Evolutionary conservation across 2,888 invertebrate genomes (phyloP).

Genomic region (Scaptomyza tumidula): DNA sequence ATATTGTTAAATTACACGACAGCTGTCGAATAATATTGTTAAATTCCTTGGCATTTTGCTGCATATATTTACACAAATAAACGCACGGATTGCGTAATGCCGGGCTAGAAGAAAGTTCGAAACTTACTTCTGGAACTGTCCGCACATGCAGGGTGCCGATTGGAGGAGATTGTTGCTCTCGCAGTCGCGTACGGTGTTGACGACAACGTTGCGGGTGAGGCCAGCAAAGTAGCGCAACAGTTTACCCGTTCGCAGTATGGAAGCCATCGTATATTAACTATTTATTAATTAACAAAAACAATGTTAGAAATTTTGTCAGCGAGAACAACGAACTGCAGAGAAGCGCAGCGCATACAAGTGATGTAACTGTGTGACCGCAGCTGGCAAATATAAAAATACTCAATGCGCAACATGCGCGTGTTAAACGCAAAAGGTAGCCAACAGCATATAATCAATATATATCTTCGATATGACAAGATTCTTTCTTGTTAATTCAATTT

Average conservation of each 20-base stretch:
- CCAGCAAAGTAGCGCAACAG: constrained; percentile 90
- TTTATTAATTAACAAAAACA: constrained; percentile 51
- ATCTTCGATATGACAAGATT: neutral
- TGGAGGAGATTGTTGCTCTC: constrained; percentile 86
- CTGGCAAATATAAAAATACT: neutral
- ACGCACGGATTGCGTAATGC: constrained; percentile 72
- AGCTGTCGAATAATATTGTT: neutral
- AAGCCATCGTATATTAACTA: constrained; percentile 75
- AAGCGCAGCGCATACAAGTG: constrained; percentile 48
- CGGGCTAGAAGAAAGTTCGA: constrained; percentile 39
- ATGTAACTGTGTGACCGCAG: constrained; percentile 39
- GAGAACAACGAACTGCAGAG: constrained; percentile 18
- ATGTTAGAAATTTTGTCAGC: constrained; percentile 20
- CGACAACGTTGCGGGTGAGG: constrained; percentile 88
- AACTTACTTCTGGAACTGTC: constrained; percentile 85
- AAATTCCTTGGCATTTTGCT: neutral
- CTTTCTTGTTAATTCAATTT: neutral
- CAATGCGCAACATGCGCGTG: neutral
- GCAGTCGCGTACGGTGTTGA: constrained; percentile 88
- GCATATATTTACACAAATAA: constrained; percentile 11
- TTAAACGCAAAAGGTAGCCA: constrained; percentile 4
- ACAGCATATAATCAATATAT: neutral
- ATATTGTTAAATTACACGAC: constrained; percentile 11
- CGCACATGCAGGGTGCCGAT: constrained; percentile 85
- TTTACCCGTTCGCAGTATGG: constrained; percentile 88